phyloP scores from a whole-genome alignment of 2,113 vertebrate genomes.

The Mastomys coucha region DNA sequence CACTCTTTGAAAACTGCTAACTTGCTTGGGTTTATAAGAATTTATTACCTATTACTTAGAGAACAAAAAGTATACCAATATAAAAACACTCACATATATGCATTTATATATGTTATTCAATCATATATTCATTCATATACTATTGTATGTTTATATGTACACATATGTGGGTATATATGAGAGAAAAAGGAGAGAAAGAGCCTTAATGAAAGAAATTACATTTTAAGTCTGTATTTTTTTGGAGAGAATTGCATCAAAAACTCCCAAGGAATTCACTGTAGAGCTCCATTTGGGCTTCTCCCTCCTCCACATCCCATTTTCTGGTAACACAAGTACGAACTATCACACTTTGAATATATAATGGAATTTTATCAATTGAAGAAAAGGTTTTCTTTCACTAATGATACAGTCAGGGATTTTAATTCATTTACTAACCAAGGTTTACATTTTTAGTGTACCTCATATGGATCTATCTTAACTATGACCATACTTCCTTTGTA shows the following conservation, averaged over 20 bases:
- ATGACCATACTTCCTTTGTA: not conserved
- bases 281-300: not conserved
- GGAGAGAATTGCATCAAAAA: not conserved
- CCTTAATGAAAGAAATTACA: not conserved
- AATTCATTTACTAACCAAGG: not conserved
- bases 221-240: not conserved
- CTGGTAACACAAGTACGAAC: not conserved
- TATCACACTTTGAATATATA: not conserved
- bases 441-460: slow-evolving; percentile 16
- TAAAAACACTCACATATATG: not conserved
- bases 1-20: not conserved
- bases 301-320: not conserved
- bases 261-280: not conserved
- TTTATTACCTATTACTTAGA: not conserved
- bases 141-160: not conserved
- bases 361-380: not conserved
- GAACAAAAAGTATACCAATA: not conserved
- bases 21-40: not conserved
- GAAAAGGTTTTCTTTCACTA: not conserved
- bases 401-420: not conserved
- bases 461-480: not conserved
- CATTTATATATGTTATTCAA: not conserved
- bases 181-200: not conserved
- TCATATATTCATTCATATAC: not conserved
- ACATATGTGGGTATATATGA: not conserved